Percentiles rank a stretch among this genome's conserved stretches.
phyloP scores from a whole-genome alignment of 2,888 invertebrate species.

The Tricholauxania praeusta region DNA sequence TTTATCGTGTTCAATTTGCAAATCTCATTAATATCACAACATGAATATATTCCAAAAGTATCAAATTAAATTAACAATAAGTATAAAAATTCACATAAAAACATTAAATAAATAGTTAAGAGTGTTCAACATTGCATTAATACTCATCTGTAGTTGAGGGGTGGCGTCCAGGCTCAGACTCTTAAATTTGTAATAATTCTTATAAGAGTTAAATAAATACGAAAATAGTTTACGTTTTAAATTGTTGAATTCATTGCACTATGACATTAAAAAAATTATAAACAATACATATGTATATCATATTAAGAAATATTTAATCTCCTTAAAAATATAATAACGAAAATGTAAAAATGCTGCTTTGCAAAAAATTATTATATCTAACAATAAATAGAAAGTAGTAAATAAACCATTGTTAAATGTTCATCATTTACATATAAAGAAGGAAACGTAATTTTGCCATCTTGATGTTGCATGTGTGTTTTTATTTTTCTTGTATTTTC shows the following conservation, averaged over 20 bases:
- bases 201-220: too few species aligned
- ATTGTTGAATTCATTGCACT: constrained; percentile 22
- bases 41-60: too few species aligned
- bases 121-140: too few species aligned
- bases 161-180: too few species aligned
- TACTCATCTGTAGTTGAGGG: too few species aligned
- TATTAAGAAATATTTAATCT: background rate
- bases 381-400: background rate
- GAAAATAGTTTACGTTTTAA: background rate
- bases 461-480: constrained; percentile 13
- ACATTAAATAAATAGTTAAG: too few species aligned
- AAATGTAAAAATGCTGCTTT: background rate
- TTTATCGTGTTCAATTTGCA: too few species aligned
- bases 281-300: background rate
- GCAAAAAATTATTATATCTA: constrained; percentile 1
- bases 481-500: background rate
- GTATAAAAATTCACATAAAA: too few species aligned
- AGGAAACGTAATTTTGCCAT: constrained; percentile 18
- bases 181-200: too few species aligned
- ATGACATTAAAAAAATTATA: constrained; percentile 8
- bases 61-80: too few species aligned
- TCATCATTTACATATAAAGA: constrained; percentile 2
- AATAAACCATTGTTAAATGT: constrained; percentile 12
- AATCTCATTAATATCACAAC: too few species aligned
- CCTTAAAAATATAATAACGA: background rate